These are phyloP conservation scores for Nesogale talazaci DNA, from an alignment of 2,113 vertebrate genomes.

Conservation along the genomic window DNA sequence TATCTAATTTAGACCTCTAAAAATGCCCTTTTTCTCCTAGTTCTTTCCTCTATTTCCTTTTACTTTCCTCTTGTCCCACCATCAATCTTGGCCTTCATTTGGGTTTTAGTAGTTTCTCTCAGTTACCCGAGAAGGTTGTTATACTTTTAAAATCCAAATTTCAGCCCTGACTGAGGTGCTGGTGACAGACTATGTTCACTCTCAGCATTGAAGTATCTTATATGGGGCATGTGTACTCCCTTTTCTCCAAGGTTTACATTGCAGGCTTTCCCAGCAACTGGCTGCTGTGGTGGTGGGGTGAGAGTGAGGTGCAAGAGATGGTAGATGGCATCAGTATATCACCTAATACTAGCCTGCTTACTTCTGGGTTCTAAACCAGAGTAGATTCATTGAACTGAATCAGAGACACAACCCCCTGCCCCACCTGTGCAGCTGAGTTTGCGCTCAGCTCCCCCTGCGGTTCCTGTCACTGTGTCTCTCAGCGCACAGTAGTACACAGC, in stretches of 20 bases:
- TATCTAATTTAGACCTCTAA: no score
- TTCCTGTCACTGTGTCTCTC: constrained; percentile 24
- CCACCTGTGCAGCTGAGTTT: not conserved
- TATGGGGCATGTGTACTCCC: not conserved
- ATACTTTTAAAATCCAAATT: not conserved
- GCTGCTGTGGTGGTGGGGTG: no score
- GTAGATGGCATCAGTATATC: not conserved
- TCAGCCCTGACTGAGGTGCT: not conserved
- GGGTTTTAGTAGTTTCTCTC: no score
- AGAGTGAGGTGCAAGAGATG: no score
- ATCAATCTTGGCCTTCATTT: no score
- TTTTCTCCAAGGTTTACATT: not conserved
- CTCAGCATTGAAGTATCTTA: not conserved
- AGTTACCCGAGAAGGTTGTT: no score
- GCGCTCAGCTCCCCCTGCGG: not conserved
- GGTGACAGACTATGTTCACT: not conserved
- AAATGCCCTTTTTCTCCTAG: no score
- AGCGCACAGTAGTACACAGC: constrained; percentile 70
- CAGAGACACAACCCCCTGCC: not conserved
- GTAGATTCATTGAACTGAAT: not conserved
- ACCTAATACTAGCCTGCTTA: not conserved
- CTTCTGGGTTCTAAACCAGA: not conserved
- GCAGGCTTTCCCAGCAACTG: not conserved
- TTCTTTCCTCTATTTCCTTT: no score
- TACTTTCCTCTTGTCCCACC: no score